Percentiles rank a stretch among this genome's conserved stretches.
Conservation (phyloP, 2,888 invertebrate genomes). For the Scotopteryx bipunctaria region DNA sequence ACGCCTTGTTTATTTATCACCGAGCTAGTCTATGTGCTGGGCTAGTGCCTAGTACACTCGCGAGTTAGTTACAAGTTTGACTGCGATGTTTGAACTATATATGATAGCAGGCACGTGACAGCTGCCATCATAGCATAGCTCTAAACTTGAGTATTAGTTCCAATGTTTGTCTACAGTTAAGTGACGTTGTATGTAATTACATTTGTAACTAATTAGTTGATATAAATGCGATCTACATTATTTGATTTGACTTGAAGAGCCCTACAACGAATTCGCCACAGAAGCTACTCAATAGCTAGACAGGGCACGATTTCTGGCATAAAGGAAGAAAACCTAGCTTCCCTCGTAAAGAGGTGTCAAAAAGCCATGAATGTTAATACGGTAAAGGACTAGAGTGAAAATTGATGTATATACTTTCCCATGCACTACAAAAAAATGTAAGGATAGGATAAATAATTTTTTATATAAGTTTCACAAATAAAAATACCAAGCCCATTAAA, state of each 20-base stretch:
- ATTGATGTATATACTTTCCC: no score
- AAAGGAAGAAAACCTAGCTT: no score
- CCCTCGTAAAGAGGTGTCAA: no score
- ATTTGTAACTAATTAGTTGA: conserved; percentile 36
- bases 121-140: conserved; percentile 24
- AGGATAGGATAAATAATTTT: background rate
- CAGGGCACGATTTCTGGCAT: no score
- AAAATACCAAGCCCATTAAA: background rate
- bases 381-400: no score
- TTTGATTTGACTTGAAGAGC: conserved; percentile 24
- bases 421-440: no score
- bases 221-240: conserved; percentile 34
- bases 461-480: background rate
- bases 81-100: conserved; percentile 48
- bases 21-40: conserved; percentile 49
- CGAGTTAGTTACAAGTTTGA: conserved; percentile 49
- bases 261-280: no score
- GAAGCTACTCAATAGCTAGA: no score
- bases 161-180: conserved; percentile 34
- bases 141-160: conserved; percentile 26
- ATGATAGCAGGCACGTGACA: conserved; percentile 26
- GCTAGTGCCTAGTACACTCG: conserved; percentile 55
- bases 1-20: conserved; percentile 79
- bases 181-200: conserved; percentile 37
- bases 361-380: no score